Evolutionary conservation across 2,888 invertebrate genomes (phyloP), one percentile per base, ranked within the genome.

Genomic region (Cenopis cana): DNA sequence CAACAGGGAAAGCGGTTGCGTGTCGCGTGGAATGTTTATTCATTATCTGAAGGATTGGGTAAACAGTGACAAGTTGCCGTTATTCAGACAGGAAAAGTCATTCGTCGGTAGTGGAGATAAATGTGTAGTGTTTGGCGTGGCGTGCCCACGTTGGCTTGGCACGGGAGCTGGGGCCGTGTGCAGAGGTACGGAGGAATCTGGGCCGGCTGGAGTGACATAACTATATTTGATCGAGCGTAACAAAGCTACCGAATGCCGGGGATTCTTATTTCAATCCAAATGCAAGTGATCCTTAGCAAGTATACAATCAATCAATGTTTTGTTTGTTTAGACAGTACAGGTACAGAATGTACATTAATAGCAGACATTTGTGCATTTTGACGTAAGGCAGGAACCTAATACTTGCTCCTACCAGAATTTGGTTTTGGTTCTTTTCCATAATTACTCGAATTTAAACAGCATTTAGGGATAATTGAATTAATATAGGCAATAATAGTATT

Each of bases 201-300:
- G 91, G 91, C 84, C 93, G 91, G 78, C 93, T 93, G 93, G 93
- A 93, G 90, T 91, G 92, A 92, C 93, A 92, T 88, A 89, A 92
- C 91, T 93, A 93, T 91, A 91, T 93, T 91, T 90, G 90, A 92
- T 90, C 89, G 80, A 57, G 82, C 81, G 85, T 82, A 88, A 91
- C 90, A 91, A 89, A 89, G 87, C 88, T 85, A 79, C 82, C 81
- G 84, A 86, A 87, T 87, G 83, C 85, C 85, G 83, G 81, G 77
- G 82, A 86, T 81, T 81, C 82, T 82, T 80, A 79, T 80, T 79
- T 81, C 81, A 78, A 61, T 61, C 49, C 50, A 18, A 36, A 62
- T 33, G 17, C 50, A 33, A 61, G 9, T 61, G 12, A 3, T 9
- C 9, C 38, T 54, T 18, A 41, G 41, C 41, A 41, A 41, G 14